Evolutionary conservation across 2,113 vertebrate species (phyloP).

Genomic region (Otocyon megalotis): DNA sequence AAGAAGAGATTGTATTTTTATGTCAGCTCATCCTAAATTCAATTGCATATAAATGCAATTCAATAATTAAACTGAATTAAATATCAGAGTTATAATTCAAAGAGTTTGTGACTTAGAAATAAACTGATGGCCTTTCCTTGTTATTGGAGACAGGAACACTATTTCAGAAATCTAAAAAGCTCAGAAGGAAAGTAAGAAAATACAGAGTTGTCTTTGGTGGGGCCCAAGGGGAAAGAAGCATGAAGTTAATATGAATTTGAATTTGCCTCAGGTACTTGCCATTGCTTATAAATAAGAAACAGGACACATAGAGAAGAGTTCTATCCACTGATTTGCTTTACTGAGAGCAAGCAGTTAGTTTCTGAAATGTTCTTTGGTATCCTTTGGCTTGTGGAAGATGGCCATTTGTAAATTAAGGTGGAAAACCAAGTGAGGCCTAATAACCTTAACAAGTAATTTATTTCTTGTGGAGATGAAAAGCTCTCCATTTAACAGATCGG

Average conservation of each 20-base stretch:
- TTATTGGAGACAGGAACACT: slow-evolving; percentile 50
- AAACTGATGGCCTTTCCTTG: background rate
- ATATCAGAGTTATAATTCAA: slow-evolving; percentile 27
- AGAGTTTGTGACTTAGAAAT: slow-evolving; percentile 38
- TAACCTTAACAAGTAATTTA: background rate
- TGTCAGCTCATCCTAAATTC: background rate
- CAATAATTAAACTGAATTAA: slow-evolving; percentile 51
- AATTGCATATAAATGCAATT: slow-evolving; percentile 47
- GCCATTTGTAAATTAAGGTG: background rate
- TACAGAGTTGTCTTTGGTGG: background rate
- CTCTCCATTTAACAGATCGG: background rate
- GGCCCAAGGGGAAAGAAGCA: background rate
- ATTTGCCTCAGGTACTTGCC: background rate
- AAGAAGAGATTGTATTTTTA: background rate
- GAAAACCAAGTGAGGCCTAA: background rate
- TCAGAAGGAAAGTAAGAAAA: slow-evolving; percentile 47
- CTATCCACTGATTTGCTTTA: background rate
- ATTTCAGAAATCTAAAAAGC: slow-evolving; percentile 13
- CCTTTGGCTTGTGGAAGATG: slow-evolving; percentile 17
- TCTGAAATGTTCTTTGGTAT: slow-evolving; percentile 22
- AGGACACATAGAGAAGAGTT: background rate
- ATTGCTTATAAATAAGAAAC: background rate
- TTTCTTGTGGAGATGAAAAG: slow-evolving; percentile 1
- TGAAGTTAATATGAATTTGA: background rate
- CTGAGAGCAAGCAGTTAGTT: background rate